A percentile compares a stretch with the other conserved stretches of the same genome.
Conservation (phyloP, 2,797 vertebrate genomes). For the Eulemur coronatus region DNA sequence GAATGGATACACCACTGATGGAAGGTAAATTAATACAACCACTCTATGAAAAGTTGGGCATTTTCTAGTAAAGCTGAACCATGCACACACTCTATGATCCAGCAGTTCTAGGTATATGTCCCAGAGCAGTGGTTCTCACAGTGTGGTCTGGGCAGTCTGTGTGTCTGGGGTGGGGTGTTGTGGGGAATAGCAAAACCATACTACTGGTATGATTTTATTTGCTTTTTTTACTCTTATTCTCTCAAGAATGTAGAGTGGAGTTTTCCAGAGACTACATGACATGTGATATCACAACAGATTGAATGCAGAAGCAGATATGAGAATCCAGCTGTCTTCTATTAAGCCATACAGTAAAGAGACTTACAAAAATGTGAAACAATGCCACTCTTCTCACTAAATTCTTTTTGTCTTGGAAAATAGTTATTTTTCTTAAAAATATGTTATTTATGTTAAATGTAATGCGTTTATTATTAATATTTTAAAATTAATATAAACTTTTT, state of each 20-base stretch:
- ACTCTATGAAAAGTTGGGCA: constrained; percentile 26
- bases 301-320: constrained; percentile 44
- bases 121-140: background rate
- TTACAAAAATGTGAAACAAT: constrained; percentile 43
- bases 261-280: constrained; percentile 32
- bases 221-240: constrained; percentile 29
- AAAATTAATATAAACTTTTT: constrained; percentile 30
- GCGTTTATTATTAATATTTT: constrained; percentile 6
- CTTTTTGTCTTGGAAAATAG: constrained; percentile 32
- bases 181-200: background rate
- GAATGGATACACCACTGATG: background rate
- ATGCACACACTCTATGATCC: background rate
- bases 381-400: constrained; percentile 22
- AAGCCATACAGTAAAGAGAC: constrained; percentile 41
- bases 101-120: background rate
- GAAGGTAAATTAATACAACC: constrained; percentile 10
- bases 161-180: background rate
- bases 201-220: constrained; percentile 15
- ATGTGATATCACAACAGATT: constrained; percentile 35
- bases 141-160: background rate
- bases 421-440: constrained; percentile 37
- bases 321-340: constrained; percentile 51
- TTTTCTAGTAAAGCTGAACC: constrained; percentile 49
- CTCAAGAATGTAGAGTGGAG: constrained; percentile 45
- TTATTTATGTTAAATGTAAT: constrained; percentile 24